A percentile compares a stretch with the other conserved stretches of the same genome.
Conservation (phyloP, 1,140 invertebrate species). For the Drosophila serrata region DNA sequence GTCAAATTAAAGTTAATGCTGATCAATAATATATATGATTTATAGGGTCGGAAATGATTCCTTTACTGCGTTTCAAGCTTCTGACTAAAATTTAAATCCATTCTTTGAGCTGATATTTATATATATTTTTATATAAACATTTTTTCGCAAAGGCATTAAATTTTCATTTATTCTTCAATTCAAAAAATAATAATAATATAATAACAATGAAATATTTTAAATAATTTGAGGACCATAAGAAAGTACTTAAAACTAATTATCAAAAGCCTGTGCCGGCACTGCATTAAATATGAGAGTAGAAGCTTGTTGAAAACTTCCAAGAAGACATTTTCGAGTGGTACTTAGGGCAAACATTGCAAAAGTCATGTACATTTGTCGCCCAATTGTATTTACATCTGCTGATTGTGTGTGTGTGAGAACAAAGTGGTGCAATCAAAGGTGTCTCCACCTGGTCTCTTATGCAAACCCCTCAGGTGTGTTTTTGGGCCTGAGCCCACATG, state of each 20-base stretch:
- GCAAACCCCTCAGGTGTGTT: slow-evolving; percentile 44
- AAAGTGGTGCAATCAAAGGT: slow-evolving; percentile 74
- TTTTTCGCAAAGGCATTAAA: too few species aligned
- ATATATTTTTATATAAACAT: too few species aligned
- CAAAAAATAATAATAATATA: too few species aligned
- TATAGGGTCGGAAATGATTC: too few species aligned
- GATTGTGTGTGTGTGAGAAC: slow-evolving; percentile 47
- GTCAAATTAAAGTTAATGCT: too few species aligned
- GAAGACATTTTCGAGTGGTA: slow-evolving; percentile 6
- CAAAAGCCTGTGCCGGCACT: background rate
- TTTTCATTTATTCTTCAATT: too few species aligned
- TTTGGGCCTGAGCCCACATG: slow-evolving; percentile 38
- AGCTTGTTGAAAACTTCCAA: slow-evolving; percentile 10
- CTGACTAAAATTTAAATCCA: too few species aligned
- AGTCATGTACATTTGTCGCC: slow-evolving; percentile 50
- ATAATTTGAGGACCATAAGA: background rate
- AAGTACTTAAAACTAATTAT: background rate
- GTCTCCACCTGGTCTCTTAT: slow-evolving; percentile 37
- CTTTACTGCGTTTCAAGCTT: too few species aligned
- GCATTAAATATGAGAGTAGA: background rate
- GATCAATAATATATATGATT: too few species aligned
- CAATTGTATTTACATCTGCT: slow-evolving; percentile 67
- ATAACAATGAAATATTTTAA: background rate
- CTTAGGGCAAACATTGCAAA: slow-evolving; percentile 38
- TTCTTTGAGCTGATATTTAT: too few species aligned